Conservation (phyloP, 2,888 invertebrate species). For the Prosopocoilus inquinatus region DNA sequence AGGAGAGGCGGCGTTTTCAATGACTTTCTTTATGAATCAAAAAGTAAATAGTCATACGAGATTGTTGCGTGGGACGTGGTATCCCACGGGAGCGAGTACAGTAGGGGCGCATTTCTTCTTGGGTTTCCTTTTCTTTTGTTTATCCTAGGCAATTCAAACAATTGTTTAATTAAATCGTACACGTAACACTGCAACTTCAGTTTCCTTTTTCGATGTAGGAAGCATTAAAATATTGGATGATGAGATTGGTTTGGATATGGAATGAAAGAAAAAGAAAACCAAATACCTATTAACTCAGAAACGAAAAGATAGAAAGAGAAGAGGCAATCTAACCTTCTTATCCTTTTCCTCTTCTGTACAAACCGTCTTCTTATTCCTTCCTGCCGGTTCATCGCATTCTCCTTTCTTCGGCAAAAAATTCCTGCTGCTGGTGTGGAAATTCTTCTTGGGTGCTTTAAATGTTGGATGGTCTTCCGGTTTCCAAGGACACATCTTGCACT, state of each 20-base stretch:
- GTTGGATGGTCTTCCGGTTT: slow-evolving; percentile 31
- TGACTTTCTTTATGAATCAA: too few relatives aligned
- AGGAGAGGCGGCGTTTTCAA: too few relatives aligned
- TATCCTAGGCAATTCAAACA: too few relatives aligned
- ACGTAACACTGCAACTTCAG: too few relatives aligned
- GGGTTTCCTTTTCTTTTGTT: too few relatives aligned
- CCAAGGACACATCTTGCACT: slow-evolving; percentile 37
- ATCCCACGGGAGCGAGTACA: too few relatives aligned
- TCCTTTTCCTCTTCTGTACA: slow-evolving; percentile 14
- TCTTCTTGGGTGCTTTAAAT: slow-evolving; percentile 30
- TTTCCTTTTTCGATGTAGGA: background rate
- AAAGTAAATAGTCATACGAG: too few relatives aligned
- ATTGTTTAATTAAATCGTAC: too few relatives aligned
- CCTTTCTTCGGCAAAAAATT: slow-evolving; percentile 8
- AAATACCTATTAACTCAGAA: background rate
- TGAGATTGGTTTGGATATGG: background rate
- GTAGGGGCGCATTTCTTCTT: too few relatives aligned
- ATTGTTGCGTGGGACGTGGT: too few relatives aligned
- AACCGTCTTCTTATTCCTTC: background rate
- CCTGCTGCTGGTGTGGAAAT: slow-evolving; percentile 26
- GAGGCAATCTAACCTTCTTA: background rate
- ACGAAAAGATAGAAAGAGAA: background rate
- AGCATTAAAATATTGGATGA: background rate
- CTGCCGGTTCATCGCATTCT: slow-evolving; percentile 7
- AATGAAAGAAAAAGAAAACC: background rate